Percentiles rank a stretch among this genome's conserved stretches.
These are phyloP conservation scores for Uropetala carovei DNA, from an alignment of 2,888 invertebrate species.

Conservation along the genomic window DNA sequence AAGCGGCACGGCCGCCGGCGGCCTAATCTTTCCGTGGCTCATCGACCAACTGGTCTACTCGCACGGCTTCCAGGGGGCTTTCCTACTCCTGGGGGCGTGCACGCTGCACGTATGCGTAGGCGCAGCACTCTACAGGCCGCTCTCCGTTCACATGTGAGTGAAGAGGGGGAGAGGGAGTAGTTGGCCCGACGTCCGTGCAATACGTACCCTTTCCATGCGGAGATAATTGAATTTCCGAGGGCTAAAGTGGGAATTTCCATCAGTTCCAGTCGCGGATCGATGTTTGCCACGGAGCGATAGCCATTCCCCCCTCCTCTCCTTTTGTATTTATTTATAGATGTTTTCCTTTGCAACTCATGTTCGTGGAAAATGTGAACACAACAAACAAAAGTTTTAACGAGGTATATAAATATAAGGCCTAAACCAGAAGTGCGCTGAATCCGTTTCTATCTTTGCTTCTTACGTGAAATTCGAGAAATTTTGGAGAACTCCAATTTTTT, in stretches of 20 bases:
- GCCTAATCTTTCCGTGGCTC: conserved; percentile 70
- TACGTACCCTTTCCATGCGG: background rate
- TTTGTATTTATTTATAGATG: background rate
- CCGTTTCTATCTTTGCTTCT: too few species aligned
- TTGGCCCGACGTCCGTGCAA: background rate
- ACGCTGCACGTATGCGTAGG: conserved; percentile 87
- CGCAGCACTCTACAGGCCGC: conserved; percentile 82
- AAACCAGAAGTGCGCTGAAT: too few species aligned
- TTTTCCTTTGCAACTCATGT: background rate
- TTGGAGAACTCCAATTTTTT: too few species aligned
- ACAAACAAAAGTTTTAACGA: too few species aligned
- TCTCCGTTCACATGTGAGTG: conserved; percentile 74
- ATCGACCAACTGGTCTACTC: conserved; percentile 69
- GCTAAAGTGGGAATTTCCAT: background rate
- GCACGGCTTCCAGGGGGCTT: conserved; percentile 80
- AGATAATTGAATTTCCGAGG: conserved; percentile 9
- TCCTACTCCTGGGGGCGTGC: conserved; percentile 83
- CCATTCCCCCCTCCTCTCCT: background rate
- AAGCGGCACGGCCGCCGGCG: conserved; percentile 71
- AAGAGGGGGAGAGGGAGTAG: background rate
- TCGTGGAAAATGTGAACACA: background rate
- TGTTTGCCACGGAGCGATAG: background rate
- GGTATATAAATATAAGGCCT: too few species aligned
- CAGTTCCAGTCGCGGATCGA: background rate
- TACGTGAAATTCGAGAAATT: too few species aligned